A percentile compares a stretch with the other conserved stretches of the same genome.
These are phyloP conservation scores for Hemibagrus wyckioides DNA, from an alignment of 2,113 vertebrate species.

Conservation along the genomic window DNA sequence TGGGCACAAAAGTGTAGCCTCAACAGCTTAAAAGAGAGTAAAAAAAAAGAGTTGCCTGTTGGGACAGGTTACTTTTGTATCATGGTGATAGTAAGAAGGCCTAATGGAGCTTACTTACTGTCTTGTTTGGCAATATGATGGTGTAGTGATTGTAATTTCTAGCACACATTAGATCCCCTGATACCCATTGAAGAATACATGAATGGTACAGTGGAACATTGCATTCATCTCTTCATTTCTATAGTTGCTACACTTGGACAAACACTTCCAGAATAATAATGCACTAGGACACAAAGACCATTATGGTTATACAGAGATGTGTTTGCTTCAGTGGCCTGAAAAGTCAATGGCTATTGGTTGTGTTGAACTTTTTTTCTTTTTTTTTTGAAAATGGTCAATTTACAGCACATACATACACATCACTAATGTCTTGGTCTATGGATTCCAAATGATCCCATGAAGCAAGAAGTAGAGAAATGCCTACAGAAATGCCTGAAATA, in stretches of 20 bases:
- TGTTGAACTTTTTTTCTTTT: background rate
- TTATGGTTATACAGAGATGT: background rate
- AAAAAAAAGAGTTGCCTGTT: background rate
- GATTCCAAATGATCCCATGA: background rate
- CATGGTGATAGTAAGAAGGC: background rate
- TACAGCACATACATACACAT: background rate
- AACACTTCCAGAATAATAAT: background rate
- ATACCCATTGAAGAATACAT: background rate
- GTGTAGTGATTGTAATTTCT: background rate
- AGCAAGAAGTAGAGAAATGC: background rate
- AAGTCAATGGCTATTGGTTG: background rate
- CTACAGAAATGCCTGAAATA: background rate
- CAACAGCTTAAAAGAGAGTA: background rate
- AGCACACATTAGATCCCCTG: background rate
- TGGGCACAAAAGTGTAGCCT: background rate
- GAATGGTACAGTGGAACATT: background rate
- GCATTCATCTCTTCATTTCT: background rate
- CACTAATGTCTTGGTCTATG: background rate
- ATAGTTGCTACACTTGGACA: slow-evolving; percentile 1
- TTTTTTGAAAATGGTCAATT: background rate
- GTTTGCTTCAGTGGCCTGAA: background rate
- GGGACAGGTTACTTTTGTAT: background rate
- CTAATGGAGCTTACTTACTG: background rate
- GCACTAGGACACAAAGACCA: background rate
- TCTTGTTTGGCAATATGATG: background rate